Evolutionary conservation across 2,888 invertebrate species (phyloP), one percentile per base, ranked within the genome.

Genomic region (Trachelus iudaicus): DNA sequence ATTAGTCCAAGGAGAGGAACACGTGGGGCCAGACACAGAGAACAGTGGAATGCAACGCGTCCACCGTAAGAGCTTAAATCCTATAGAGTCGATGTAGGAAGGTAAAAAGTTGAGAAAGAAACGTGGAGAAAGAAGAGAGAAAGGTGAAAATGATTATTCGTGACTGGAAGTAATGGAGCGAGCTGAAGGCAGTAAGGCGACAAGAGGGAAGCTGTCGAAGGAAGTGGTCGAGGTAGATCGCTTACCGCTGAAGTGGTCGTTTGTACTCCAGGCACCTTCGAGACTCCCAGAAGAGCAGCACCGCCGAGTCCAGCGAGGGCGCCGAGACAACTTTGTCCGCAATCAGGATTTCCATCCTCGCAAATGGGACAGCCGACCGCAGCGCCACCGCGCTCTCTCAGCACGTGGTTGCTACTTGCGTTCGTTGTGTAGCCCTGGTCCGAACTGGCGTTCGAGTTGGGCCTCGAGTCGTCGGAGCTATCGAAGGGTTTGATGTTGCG

Each of bases 371-470:
- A 88, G 76, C 80, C 81, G 69, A 79, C 74, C 33, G 80, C 77
- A 40, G 40, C 78, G 31, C 88, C 90, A 30, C 89, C 89, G 34
- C 89, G 85, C 40, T 89, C 90, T 15, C 90, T 85, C 34, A 89
- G 81, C 37, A 90, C 90, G 77, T 90, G 89, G 81, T 86, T 89
- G 81, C 87, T 90, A 84, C 90, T 89, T 69, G 89, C 88, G 80
- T 90, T 89, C 13, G 90, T 90, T 9, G 91, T 91, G 83, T 91
- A 91, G 37, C 91, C 91, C 84, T 91, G 91, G 79, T 91, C 91
- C 34, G 91, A 91, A 79, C 91, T 91, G 0, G 91, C 91, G 80
- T 90, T 91, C 15, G 91, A 91, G 80, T 91, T 90, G 9, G 91
- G 91, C 68, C 91, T 85, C 34, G 91, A 91, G 71, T 91, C 91